Evolutionary conservation across 2,113 vertebrate genomes (phyloP).

Genomic region (Cyanoliseus patagonus): DNA sequence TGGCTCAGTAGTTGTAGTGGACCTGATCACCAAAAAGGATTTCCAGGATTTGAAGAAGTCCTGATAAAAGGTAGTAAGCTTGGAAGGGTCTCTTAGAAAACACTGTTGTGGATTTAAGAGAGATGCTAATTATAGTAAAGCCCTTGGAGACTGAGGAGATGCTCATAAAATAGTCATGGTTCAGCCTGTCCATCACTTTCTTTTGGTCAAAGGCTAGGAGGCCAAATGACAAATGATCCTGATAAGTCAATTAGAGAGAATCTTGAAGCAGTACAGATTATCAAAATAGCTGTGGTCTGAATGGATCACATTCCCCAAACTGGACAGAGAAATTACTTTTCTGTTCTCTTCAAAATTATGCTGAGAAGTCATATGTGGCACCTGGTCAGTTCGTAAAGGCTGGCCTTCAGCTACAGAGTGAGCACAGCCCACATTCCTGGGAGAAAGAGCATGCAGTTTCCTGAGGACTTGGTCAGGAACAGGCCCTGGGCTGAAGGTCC

Average conservation of each 20-base stretch:
- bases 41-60: background rate
- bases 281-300: background rate
- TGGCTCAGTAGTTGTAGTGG: background rate
- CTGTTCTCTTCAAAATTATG: background rate
- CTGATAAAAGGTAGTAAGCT: background rate
- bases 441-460: background rate
- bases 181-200: background rate
- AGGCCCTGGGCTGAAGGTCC: background rate
- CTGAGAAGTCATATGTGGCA: background rate
- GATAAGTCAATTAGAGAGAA: background rate
- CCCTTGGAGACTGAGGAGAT: background rate
- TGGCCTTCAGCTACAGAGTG: background rate
- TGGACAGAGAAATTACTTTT: background rate
- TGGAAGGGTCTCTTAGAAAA: background rate
- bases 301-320: background rate
- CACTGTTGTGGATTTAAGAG: background rate
- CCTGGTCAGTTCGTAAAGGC: background rate
- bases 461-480: background rate
- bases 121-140: background rate
- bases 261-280: background rate
- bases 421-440: background rate
- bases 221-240: background rate
- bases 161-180: background rate
- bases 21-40: background rate
- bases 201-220: background rate